Conservation (phyloP, 1,140 invertebrate species). For the Chymomyza costata region DNA sequence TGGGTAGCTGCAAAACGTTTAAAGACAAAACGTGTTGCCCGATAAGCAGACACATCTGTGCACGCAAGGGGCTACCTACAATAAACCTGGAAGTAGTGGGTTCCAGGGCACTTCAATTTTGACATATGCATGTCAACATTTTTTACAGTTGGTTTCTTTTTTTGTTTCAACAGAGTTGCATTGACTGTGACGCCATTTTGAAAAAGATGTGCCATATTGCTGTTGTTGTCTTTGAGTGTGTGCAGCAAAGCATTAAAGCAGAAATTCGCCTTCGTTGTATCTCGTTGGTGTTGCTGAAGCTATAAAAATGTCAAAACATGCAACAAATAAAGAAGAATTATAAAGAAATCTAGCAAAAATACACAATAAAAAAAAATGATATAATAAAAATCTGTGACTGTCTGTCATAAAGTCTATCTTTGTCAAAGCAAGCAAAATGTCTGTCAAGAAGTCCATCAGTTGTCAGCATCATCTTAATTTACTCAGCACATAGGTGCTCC, state of each 20-base stretch:
- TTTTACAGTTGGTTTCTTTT: not conserved
- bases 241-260: slow-evolving; percentile 57
- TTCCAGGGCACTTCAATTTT: slow-evolving; percentile 49
- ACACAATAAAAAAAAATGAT: slow-evolving; percentile 14
- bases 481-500: too few species aligned
- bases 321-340: slow-evolving; percentile 53
- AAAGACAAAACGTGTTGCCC: slow-evolving; percentile 64
- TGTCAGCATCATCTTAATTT: too few species aligned
- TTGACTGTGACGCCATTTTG: slow-evolving; percentile 42
- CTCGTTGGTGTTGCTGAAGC: slow-evolving; percentile 38
- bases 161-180: too few species aligned
- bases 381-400: slow-evolving; percentile 11
- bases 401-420: not conserved
- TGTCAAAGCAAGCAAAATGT: not conserved
- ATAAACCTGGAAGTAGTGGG: too few species aligned
- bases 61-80: slow-evolving; percentile 31
- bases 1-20: slow-evolving; percentile 67
- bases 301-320: slow-evolving; percentile 59
- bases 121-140: slow-evolving; percentile 51
- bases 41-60: slow-evolving; percentile 16
- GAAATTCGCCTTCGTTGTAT: slow-evolving; percentile 45
- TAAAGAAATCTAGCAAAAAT: slow-evolving; percentile 45
- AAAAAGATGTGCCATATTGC: slow-evolving; percentile 7
- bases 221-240: slow-evolving; percentile 12
- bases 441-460: slow-evolving; percentile 5